A percentile compares a stretch with the other conserved stretches of the same genome.
phyloP scores from a whole-genome alignment of 2,113 vertebrate genomes.

The Proterorhinus semilunaris region DNA sequence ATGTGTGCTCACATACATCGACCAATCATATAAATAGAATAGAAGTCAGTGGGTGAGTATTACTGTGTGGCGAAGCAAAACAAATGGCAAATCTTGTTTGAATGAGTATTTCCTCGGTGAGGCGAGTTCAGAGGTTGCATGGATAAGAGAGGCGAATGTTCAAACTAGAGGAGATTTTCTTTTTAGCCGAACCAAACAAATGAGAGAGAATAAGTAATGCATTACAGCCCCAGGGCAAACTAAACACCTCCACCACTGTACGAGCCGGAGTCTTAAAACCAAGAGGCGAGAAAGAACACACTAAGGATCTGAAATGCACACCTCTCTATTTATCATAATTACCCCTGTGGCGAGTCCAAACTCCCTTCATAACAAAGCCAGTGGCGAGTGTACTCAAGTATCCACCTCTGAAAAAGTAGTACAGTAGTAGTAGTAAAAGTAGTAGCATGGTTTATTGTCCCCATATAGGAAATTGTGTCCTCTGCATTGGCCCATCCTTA shows the following conservation, averaged over 20 bases:
- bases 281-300: slow-evolving; percentile 5
- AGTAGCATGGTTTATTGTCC: too few species aligned
- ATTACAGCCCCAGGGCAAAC: slow-evolving; percentile 23
- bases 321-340: background rate
- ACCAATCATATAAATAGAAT: too few species aligned
- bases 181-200: slow-evolving; percentile 33
- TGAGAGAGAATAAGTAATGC: slow-evolving; percentile 57
- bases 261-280: slow-evolving; percentile 13
- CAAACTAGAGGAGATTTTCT: slow-evolving; percentile 23
- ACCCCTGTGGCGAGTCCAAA: background rate
- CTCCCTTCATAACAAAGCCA: background rate
- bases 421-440: background rate
- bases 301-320: slow-evolving; percentile 3
- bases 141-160: slow-evolving; percentile 12
- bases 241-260: slow-evolving; percentile 25
- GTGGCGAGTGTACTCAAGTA: too few species aligned
- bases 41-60: background rate
- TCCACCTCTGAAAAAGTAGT: background rate
- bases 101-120: slow-evolving; percentile 5
- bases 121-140: slow-evolving; percentile 10
- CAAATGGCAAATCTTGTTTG: slow-evolving; percentile 4
- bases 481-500: too few species aligned
- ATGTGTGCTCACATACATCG: too few species aligned
- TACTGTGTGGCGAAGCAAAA: slow-evolving; percentile 6
- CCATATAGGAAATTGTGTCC: too few species aligned